A percentile compares a stretch with the other conserved stretches of the same genome.
Conservation (phyloP, 2,888 invertebrate species). For the Cremastinae sp. region DNA sequence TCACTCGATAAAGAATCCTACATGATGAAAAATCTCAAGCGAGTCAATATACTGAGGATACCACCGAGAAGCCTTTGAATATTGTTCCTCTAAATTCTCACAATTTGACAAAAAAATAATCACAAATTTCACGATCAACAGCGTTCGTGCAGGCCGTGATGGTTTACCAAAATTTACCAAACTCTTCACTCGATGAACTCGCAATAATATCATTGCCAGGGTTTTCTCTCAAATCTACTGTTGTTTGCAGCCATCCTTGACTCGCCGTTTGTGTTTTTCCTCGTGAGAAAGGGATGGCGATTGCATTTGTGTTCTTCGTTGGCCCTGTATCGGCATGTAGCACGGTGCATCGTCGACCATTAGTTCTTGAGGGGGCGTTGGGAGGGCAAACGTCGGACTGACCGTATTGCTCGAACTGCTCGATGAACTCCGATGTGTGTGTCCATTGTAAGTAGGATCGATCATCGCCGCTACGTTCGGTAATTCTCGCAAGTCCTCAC, state of each 20-base stretch:
- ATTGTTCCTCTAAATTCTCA: neutral
- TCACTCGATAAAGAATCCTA: neutral
- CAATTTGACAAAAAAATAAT: neutral
- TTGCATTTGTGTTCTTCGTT: slow-evolving; percentile 82
- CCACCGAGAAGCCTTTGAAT: too few species aligned
- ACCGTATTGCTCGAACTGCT: slow-evolving; percentile 73
- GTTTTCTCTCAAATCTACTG: slow-evolving; percentile 78
- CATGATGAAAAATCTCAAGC: too few species aligned
- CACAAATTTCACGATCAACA: too few species aligned
- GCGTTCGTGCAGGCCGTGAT: too few species aligned
- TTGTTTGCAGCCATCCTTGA: slow-evolving; percentile 84
- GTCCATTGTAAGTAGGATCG: slow-evolving; percentile 84
- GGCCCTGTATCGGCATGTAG: slow-evolving; percentile 90
- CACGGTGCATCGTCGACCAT: slow-evolving; percentile 83
- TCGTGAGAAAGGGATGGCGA: slow-evolving; percentile 83
- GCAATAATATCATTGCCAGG: neutral
- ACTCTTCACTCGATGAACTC: neutral
- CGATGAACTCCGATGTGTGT: slow-evolving; percentile 71
- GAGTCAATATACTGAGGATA: too few species aligned
- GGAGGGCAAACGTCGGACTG: slow-evolving; percentile 76
- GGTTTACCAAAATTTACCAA: slow-evolving; percentile 6
- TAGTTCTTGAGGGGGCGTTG: slow-evolving; percentile 75
- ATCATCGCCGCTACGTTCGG: slow-evolving; percentile 85
- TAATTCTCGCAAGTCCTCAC: slow-evolving; percentile 71
- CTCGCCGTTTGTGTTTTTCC: slow-evolving; percentile 82